Conservation (phyloP, 2,113 vertebrate species). For the Ciconia stormi region DNA sequence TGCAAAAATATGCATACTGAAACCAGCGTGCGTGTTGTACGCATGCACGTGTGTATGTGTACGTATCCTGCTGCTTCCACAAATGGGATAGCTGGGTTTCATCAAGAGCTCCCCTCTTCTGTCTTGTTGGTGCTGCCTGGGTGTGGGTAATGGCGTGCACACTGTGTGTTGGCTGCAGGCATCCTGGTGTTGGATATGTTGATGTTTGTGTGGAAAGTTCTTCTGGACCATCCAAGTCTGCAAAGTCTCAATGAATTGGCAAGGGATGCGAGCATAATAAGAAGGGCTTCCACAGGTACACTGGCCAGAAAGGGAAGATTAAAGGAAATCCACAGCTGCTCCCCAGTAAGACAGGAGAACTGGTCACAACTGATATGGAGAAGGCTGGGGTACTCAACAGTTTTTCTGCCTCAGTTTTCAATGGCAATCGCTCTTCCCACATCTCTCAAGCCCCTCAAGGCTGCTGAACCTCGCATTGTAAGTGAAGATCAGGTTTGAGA, state of each 20-base stretch:
- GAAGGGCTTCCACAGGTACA: not conserved
- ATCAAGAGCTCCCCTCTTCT: no score
- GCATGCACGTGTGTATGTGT: no score
- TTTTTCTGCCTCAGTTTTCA: not conserved
- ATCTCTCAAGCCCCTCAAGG: not conserved
- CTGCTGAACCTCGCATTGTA: not conserved
- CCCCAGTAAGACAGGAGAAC: not conserved
- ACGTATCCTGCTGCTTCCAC: not conserved
- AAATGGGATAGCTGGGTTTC: no score
- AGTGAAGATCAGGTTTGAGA: not conserved
- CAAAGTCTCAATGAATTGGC: no score
- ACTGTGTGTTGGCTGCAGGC: fast-evolving
- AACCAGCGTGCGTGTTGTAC: not conserved
- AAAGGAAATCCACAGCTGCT: not conserved
- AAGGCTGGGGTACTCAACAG: not conserved
- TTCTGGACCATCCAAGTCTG: not conserved
- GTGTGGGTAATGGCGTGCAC: not conserved
- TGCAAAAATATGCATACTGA: no score
- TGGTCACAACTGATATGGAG: not conserved
- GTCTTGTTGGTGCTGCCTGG: not conserved
- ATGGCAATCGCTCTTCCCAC: not conserved
- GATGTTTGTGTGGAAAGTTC: not conserved
- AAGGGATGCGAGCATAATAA: not conserved
- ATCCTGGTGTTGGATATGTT: not conserved
- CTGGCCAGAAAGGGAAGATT: not conserved